phyloP scores from a whole-genome alignment of 2,797 vertebrate species.

The Takifugu ocellatus region DNA sequence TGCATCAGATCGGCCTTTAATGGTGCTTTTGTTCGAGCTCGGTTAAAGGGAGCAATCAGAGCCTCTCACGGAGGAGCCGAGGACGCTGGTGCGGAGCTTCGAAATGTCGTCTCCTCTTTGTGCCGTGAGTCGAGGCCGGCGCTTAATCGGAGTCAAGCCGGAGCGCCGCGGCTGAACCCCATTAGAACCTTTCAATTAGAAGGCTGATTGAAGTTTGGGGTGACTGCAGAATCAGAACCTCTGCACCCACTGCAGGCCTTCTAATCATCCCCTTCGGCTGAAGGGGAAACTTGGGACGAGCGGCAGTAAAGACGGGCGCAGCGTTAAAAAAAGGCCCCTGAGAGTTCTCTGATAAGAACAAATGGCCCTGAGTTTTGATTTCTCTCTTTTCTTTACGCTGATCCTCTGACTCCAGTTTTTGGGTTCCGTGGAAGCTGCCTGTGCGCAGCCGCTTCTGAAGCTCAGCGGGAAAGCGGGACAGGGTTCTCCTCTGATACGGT shows the following conservation, averaged over 20 bases:
- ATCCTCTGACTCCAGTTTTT: too few species aligned
- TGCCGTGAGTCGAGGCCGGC: conserved; percentile 16
- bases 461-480: conserved; percentile 35
- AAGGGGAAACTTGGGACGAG: conserved; percentile 38
- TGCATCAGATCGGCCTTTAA: conserved; percentile 53
- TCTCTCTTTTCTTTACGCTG: not conserved
- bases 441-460: not conserved
- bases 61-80: too few species aligned
- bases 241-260: conserved; percentile 44
- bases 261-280: conserved; percentile 63
- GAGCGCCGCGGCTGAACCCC: conserved; percentile 50
- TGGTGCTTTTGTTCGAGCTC: conserved; percentile 51
- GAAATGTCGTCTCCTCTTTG: conserved; percentile 26
- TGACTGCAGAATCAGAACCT: conserved; percentile 45
- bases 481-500: conserved; percentile 39
- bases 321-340: not conserved
- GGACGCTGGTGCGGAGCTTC: conserved; percentile 35
- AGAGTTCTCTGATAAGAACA: conserved; percentile 26
- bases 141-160: conserved; percentile 38
- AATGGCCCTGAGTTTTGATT: not conserved
- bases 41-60: too few species aligned
- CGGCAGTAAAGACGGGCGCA: conserved; percentile 30
- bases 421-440: not conserved
- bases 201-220: conserved; percentile 57
- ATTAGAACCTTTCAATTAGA: conserved; percentile 70